phyloP scores from a whole-genome alignment of 2,113 vertebrate species.

The Apaloderma vittatum region DNA sequence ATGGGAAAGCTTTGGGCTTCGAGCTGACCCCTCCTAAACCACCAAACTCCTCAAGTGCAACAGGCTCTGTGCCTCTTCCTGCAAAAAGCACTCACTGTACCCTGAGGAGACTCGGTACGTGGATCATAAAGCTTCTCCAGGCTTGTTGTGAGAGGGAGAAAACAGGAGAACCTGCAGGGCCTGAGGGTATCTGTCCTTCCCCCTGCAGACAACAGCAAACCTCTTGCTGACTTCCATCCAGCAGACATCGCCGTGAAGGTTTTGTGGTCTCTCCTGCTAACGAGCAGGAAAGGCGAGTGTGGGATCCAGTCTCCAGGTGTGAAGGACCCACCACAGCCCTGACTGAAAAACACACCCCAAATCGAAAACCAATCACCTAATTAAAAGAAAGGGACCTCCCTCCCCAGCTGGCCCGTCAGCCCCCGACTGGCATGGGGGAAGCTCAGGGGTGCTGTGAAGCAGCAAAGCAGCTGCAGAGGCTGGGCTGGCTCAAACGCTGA shows the following conservation, averaged over 20 bases:
- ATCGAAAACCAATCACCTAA: background rate
- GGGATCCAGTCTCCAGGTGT: background rate
- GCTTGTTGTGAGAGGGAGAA: background rate
- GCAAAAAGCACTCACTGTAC: rapidly evolving
- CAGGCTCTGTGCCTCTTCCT: no score
- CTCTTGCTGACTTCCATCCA: background rate
- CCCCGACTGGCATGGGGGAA: background rate
- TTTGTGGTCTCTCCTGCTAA: background rate
- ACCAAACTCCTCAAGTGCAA: background rate
- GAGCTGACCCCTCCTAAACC: background rate
- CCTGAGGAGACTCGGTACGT: rapidly evolving
- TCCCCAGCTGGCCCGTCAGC: background rate
- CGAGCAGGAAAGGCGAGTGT: background rate
- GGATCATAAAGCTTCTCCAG: background rate
- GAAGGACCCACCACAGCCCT: background rate
- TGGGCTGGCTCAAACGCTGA: background rate
- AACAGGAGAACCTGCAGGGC: background rate
- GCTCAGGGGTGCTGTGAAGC: background rate
- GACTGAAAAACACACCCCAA: background rate
- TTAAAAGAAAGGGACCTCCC: background rate
- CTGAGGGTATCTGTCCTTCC: background rate
- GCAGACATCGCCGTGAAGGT: background rate
- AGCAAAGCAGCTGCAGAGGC: background rate
- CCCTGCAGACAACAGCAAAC: background rate
- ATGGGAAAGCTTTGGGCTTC: background rate